Evolutionary conservation across 2,797 vertebrate species (phyloP).

Genomic region (Alcedo atthis): DNA sequence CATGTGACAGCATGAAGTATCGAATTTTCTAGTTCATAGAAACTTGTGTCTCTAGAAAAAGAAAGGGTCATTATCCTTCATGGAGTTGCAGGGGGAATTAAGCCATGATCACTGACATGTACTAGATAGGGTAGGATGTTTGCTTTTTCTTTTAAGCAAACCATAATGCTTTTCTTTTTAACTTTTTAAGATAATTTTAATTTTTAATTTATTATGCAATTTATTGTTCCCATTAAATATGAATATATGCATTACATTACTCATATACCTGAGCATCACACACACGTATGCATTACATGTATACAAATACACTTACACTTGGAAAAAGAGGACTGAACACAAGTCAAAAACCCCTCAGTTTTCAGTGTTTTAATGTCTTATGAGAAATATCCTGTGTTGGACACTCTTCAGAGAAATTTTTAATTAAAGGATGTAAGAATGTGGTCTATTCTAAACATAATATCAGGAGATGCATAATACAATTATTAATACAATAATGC

Average conservation of each 20-base stretch:
- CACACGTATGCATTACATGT: not conserved
- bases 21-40: not conserved
- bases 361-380: constrained; percentile 10
- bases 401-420: not conserved
- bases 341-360: not conserved
- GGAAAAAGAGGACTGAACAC: not conserved
- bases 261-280: not conserved
- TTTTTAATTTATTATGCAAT: not conserved
- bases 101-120: not conserved
- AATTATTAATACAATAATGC: not conserved
- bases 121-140: not conserved
- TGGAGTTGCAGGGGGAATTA: not conserved
- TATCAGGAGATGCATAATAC: not conserved
- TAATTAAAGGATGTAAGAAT: not conserved
- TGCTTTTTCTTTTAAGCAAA: not conserved
- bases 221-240: not conserved
- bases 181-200: not conserved
- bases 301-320: not conserved
- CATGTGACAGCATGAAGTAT: not conserved
- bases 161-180: not conserved
- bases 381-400: not conserved
- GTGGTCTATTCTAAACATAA: not conserved
- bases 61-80: not conserved
- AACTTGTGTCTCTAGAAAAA: not conserved
- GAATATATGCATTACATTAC: not conserved